Base-by-base conservation (phyloP, 2,113 vertebrate genomes). In the Gnathonemus echidnorhynchus region DNA sequence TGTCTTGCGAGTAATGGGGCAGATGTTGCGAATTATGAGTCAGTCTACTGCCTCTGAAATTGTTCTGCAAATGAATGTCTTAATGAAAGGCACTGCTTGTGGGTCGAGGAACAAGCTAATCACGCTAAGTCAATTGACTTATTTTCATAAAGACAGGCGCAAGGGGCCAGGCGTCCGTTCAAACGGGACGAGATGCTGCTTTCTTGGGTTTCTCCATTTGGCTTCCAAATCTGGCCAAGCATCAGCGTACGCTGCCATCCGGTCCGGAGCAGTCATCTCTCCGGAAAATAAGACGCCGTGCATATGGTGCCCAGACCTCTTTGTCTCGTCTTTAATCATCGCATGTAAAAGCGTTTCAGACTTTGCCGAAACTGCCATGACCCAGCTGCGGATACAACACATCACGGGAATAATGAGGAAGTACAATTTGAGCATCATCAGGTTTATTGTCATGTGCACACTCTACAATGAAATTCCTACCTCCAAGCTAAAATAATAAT, bases 41-140 rank as follows among this genome's bases (percentile, higher is more conserved):
- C 94, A 94, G 94, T 95, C 94, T 94, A 93, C 93, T 94, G 95
- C 93, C 92, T 94, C 95, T 94, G 93, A 94, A 95, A 95, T 94
- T 94, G 92, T 93, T 93, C 92, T 89, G 86, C 92, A 95, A 95
- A 96, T 94, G 94, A 96, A 93, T 90, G 92, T 93, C 94, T 93
- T 96, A 95, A 96, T 95, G 95, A 95, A 92, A 92, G 93, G 91
- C 93, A 90, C 90, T 93, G 93, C 93, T 92, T 90, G 92, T 92
- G 93, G 94, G 94, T 95, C 94, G 95, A 92, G 93, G 92, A 94
- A 94, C 92, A 94, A 92, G 92, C 92, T 95, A 94, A 95, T 95
- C 93, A 94, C 92, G 90, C 92, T 94, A 93, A 94, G 93, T 94
- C 95, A 94, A 95, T 94, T 93, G 93, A 89, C 91, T 93, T 94